These are phyloP conservation scores for Pogonognathellus flavescens DNA, from an alignment of 1,140 invertebrate genomes.

Conservation along the genomic window DNA sequence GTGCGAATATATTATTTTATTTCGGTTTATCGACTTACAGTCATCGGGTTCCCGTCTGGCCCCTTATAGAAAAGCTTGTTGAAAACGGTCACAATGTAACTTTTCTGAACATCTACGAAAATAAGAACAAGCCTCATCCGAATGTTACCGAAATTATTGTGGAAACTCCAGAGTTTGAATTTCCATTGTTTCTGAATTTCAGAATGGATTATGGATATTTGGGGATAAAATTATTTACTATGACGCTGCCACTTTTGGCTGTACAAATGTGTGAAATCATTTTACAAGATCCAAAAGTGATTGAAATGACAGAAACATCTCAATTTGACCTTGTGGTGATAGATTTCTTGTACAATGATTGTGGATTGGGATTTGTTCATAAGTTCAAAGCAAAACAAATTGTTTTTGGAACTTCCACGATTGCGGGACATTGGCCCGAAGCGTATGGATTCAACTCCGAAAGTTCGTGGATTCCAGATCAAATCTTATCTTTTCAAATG, in stretches of 20 bases:
- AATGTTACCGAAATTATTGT: conserved; percentile 53
- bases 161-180: background rate
- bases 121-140: conserved; percentile 55
- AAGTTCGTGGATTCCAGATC: conserved; percentile 49
- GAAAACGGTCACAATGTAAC: conserved; percentile 59
- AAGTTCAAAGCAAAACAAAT: conserved; percentile 54
- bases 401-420: conserved; percentile 25
- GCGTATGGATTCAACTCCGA: conserved; percentile 38
- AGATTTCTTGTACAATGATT: conserved; percentile 68
- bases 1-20: no score
- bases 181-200: background rate
- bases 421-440: background rate
- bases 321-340: conserved; percentile 68
- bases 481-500: background rate
- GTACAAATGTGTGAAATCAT: background rate
- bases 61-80: conserved; percentile 54
- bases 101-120: conserved; percentile 31
- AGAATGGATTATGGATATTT: background rate
- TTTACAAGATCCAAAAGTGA: background rate
- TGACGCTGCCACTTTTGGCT: background rate
- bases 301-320: background rate
- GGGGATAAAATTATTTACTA: background rate
- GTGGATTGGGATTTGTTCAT: conserved; percentile 57
- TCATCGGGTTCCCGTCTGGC: conserved; percentile 58
- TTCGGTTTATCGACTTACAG: conserved; percentile 55